Evolutionary conservation across 2,888 invertebrate species (phyloP), one percentile per base, ranked within the genome.

Genomic region (Epiblema foenella): DNA sequence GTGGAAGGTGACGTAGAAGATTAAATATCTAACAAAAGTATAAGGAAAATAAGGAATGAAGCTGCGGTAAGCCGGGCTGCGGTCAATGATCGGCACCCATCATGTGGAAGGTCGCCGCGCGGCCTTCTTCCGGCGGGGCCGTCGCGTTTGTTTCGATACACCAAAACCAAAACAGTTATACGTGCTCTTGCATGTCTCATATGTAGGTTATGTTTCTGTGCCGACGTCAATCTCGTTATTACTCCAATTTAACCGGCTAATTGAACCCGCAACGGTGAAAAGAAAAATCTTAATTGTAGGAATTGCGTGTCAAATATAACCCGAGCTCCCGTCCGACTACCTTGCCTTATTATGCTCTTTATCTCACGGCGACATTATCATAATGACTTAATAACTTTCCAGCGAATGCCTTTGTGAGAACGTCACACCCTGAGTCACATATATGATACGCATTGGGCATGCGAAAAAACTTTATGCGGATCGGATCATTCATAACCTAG

Each of bases 181-280:
- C 88, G 85, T 86, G 85, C 89, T 91, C 90, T 91, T 90, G 89
- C 88, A 89, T 91, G 90, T 85, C 74, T 80, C 81, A 81, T 80
- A 91, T 89, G 91, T 91, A 88, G 93, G 90, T 88, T 90, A 88
- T 79, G 85, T 91, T 89, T 92, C 89, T 90, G 86, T 88, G 92
- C 83, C 92, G 88, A 86, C 86, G 78, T 84, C 81, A 85, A 88
- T 88, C 85, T 84, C 82, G 83, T 77, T 77, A 76, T 83, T 81
- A 78, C 84, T 83, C 85, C 82, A 85, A 80, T 85, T 85, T 82
- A 86, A 86, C 83, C 77, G 79, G 78, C 83, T 87, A 88, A 89
- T 89, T 87, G 87, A 81, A 83, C 81, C 81, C 73, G 80, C 59
- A 17, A 81, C 79, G 75, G 78, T 73, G 78, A 79, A 60, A 78